Base-by-base conservation (phyloP, 2,113 vertebrate genomes). In the Ibidorhyncha struthersii region DNA sequence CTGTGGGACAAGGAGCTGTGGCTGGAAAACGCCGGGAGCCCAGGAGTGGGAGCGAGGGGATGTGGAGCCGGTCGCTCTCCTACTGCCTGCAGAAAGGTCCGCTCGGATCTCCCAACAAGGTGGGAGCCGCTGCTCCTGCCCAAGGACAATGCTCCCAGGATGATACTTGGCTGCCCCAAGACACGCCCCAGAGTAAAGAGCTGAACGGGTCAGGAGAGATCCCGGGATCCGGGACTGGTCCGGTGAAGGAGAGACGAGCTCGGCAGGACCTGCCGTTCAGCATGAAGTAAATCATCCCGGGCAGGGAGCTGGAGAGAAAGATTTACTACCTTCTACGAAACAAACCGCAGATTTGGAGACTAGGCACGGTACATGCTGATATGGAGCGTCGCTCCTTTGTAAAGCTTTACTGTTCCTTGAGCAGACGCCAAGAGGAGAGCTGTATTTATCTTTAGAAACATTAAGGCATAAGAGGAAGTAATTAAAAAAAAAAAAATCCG, bases 151-250 rank as follows among this genome's bases (percentile, higher is more conserved):
- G 30, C 47, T 9, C 11, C 4, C 2, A 14, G 71, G 40, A 8
- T 2, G 26, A 32, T 7, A 8, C 43, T 6, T 14, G 1, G 65
- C 41, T 7, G 34, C 29, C 40, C 3, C 8, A 1, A 22, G 40
- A 20, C 17, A 5, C 5, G 29, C 6, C 26, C 32, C 50, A 7
- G 21, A 10, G 49, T 14, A 22, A 78, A 41, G 8, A 29, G 27
- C 55, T 10, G 40, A 34, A 34, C 0, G 3, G n/a, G 14, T 3
- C 36, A 2, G 62, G 45, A 66, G 2, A 20, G 29, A 40, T 4
- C 4, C 41, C 3, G 0, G 40, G 20, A 27, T 7, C 14, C 0
- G 0, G 49, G 63, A 53, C 14, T 0, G 14, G 7, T 1, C 0
- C 0, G 3, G 47, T 2, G 30, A 15, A 14, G 56, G 66, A n/a